Conservation (phyloP, 2,113 vertebrate genomes). For the Amphiprion ocellaris region DNA sequence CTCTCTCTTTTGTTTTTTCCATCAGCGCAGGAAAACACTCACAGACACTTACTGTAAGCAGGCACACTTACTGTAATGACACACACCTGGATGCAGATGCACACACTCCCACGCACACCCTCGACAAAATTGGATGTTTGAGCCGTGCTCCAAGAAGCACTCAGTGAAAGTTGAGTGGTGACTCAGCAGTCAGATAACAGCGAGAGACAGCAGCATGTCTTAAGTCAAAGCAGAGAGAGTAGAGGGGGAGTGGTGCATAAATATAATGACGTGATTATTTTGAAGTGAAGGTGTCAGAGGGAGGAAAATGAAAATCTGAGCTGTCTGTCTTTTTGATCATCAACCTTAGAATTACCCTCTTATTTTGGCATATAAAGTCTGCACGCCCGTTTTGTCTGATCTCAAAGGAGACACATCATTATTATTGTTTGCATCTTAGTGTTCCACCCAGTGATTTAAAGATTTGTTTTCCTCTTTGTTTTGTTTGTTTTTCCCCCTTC, state of each 20-base stretch:
- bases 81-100: conserved; percentile 26
- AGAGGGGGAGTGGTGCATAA: neutral
- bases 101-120: neutral
- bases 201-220: conserved; percentile 14
- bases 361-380: neutral
- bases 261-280: conserved; percentile 26
- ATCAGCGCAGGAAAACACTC: conserved; percentile 56
- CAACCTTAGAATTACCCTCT: conserved; percentile 1
- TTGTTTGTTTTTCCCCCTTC: too few species aligned
- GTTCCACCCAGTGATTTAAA: neutral
- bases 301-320: conserved; percentile 1
- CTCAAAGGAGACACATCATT: conserved; percentile 9
- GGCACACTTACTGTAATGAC: conserved; percentile 37
- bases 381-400: neutral
- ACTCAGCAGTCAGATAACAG: conserved; percentile 55
- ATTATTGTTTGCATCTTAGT: neutral
- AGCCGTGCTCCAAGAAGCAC: conserved; percentile 35
- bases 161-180: conserved; percentile 46
- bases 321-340: neutral
- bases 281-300: neutral
- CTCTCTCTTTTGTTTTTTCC: conserved; percentile 23
- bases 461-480: neutral
- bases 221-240: neutral
- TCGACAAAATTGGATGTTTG: conserved; percentile 27
- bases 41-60: conserved; percentile 53